Base-by-base conservation (phyloP, 1,140 invertebrate genomes). In the Gryon sp. region DNA sequence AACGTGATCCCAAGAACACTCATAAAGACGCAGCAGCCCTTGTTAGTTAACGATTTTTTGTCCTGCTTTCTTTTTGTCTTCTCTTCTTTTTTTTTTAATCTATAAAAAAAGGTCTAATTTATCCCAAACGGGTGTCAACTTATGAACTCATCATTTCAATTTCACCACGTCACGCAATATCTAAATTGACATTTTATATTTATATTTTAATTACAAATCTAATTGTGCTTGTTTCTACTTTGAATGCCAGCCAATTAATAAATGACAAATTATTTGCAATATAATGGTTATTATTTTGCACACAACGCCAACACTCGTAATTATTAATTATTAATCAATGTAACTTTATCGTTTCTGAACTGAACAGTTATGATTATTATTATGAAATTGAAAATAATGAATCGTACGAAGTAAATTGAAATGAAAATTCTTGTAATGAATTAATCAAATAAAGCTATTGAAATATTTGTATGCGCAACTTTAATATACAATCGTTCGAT, bases 131-230 rank as follows among this genome's bases (percentile, higher is more conserved):
- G n/a, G n/a, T n/a, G n/a, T n/a, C n/a, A n/a, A n/a, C 7, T n/a
- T 16, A 20, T 4, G 12, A 15, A 32, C 19, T 46, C 32, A n/a
- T n/a, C n/a, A 14, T 32, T n/a, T 30, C 2, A 41, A 26, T 60
- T 46, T 70, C 53, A 70, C 32, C 60, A 52, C 34, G 24, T 41
- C 45, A 34, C 41, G 11, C n/a, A 11, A 38, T 43, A 34, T 45
- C 55, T 70, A 45, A 46, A 70, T 24, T 70, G 66, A 70, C 55
- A 30, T 59, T 70, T 53, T 55, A 70, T n/a, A 70, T 70, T 70
- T 70, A 52, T 45, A 43, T 70, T 70, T 60, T 40, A 60, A 60
- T 45, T 30, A 28, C 34, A 53, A 45, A 36, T 52, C 15, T 45
- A 52, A 52, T 53, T 70, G 22, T 40, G n/a, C n/a, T 22, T 28